Evolutionary conservation across 2,888 invertebrate genomes (phyloP).

Genomic region (Megaustenia siamemsis): DNA sequence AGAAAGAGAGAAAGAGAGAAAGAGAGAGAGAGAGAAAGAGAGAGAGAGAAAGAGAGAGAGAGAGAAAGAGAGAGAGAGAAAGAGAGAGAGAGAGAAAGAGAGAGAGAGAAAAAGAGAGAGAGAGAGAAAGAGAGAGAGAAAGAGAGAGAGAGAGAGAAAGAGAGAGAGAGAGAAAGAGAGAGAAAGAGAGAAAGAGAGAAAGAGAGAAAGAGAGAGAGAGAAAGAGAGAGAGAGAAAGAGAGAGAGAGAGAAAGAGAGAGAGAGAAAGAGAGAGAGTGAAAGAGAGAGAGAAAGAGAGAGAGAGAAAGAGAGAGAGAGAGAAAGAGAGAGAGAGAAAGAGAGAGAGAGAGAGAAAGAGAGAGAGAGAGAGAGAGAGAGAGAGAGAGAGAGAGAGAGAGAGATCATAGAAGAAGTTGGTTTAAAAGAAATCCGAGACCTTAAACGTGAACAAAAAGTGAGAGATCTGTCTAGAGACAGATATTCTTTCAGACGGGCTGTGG

Average conservation of each 20-base stretch:
- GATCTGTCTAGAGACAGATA: too few relatives aligned
- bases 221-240: constrained; percentile 42
- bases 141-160: neutral
- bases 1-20: constrained; percentile 34
- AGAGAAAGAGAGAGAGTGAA: too few relatives aligned
- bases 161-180: constrained; percentile 33
- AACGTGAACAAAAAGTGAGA: too few relatives aligned
- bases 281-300: constrained; percentile 13
- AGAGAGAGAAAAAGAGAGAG: constrained; percentile 33
- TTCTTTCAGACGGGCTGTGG: too few relatives aligned
- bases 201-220: constrained; percentile 31
- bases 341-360: neutral
- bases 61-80: constrained; percentile 12
- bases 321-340: neutral
- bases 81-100: neutral
- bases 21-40: constrained; percentile 12
- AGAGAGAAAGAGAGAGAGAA: constrained; percentile 18
- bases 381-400: too few relatives aligned
- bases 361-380: too few relatives aligned
- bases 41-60: neutral
- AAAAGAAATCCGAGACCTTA: too few relatives aligned
- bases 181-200: constrained; percentile 10
- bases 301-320: constrained; percentile 9
- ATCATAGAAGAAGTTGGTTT: too few relatives aligned
- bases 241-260: constrained; percentile 24